A percentile compares a stretch with the other conserved stretches of the same genome.
Conservation (phyloP, 2,113 vertebrate species). For the Caretta caretta region DNA sequence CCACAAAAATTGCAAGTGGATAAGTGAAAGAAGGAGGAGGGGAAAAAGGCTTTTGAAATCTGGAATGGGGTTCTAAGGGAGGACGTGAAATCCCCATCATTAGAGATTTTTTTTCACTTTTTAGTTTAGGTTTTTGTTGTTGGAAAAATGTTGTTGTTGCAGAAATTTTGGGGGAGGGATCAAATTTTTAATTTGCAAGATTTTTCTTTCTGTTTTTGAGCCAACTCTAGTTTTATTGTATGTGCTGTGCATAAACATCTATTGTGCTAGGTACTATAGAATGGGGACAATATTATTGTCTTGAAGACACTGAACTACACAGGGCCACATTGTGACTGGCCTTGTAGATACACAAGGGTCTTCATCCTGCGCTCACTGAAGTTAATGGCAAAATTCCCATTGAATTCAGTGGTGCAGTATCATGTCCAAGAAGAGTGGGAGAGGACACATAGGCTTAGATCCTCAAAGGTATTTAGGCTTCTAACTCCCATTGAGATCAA, state of each 20-base stretch:
- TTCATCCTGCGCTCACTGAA: not conserved
- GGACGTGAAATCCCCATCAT: too few relatives aligned
- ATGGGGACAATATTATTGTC: not conserved
- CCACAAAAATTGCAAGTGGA: not conserved
- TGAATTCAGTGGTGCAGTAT: too few relatives aligned
- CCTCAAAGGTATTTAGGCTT: too few relatives aligned
- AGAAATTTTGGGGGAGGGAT: too few relatives aligned
- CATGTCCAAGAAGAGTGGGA: too few relatives aligned
- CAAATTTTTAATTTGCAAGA: too few relatives aligned
- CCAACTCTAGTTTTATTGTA: rapidly evolving
- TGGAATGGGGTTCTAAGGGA: too few relatives aligned
- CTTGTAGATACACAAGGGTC: not conserved
- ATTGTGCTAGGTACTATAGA: not conserved
- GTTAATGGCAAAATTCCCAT: too few relatives aligned
- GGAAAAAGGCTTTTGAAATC: rapidly evolving
- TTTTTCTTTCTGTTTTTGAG: not conserved
- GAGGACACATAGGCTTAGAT: too few relatives aligned
- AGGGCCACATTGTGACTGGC: not conserved
- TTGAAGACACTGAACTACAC: not conserved
- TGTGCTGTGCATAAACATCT: not conserved
- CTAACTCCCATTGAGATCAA: too few relatives aligned
- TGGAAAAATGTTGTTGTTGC: not conserved
- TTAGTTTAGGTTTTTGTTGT: not conserved
- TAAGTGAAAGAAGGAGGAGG: not conserved
- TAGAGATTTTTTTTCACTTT: too few relatives aligned